Conservation (phyloP, 2,113 vertebrate genomes). For the Scomber colias region DNA sequence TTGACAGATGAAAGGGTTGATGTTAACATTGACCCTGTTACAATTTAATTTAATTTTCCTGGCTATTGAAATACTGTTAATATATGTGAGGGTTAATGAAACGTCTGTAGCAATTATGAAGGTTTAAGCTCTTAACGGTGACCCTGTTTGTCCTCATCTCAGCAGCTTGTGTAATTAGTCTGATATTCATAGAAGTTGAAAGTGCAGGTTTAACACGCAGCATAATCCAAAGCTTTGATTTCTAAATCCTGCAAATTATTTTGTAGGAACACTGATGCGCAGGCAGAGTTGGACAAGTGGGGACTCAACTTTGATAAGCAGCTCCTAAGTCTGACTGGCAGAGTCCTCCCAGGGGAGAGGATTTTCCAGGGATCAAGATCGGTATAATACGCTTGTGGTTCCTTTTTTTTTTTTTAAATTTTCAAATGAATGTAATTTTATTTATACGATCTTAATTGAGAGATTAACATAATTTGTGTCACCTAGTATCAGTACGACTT, state of each 20-base stretch:
- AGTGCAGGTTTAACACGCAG: not conserved
- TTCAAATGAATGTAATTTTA: not conserved
- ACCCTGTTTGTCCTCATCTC: not conserved
- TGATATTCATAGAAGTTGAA: slow-evolving; percentile 3
- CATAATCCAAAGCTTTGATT: slow-evolving; percentile 1
- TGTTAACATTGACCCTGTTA: not conserved
- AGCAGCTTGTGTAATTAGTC: not conserved
- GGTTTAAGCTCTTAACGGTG: not conserved
- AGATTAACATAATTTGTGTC: slow-evolving; percentile 20
- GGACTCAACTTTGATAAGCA: slow-evolving; percentile 92
- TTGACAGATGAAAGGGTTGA: not conserved
- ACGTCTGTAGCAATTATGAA: not conserved
- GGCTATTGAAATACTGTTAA: not conserved
- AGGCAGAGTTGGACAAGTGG: slow-evolving; percentile 91
- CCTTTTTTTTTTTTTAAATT: not conserved
- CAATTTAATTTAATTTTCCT: not conserved
- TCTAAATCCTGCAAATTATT: slow-evolving; percentile 38
- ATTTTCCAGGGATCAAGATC: slow-evolving; percentile 87
- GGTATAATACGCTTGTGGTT: slow-evolving; percentile 73
- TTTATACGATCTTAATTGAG: not conserved
- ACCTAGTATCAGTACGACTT: slow-evolving; percentile 91
- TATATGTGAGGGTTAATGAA: not conserved
- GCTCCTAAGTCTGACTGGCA: slow-evolving; percentile 87
- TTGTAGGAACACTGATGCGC: slow-evolving; percentile 87
- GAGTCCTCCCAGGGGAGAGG: slow-evolving; percentile 91